Conservation (phyloP, 2,888 invertebrate genomes). For the Venustoraphidia nigricollis region DNA sequence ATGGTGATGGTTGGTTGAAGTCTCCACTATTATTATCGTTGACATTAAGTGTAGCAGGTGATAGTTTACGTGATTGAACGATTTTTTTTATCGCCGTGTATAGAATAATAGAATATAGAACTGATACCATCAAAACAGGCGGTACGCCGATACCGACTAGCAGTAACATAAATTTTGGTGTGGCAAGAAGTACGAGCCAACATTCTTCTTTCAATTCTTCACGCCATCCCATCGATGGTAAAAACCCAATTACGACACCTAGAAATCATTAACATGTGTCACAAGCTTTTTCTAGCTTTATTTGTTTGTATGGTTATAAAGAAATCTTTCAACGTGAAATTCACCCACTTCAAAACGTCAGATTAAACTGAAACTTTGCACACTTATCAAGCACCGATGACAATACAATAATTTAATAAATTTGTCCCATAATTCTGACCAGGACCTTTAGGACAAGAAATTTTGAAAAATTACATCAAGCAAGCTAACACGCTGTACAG, state of each 20-base stretch:
- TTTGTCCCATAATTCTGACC: too few relatives aligned
- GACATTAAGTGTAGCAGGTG: conserved; percentile 14
- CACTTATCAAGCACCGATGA: too few relatives aligned
- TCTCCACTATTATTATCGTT: conserved; percentile 15
- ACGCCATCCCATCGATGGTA: conserved; percentile 42
- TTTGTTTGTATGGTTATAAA: too few relatives aligned
- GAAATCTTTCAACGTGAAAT: too few relatives aligned
- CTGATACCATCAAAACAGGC: conserved; percentile 29
- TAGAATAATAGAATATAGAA: conserved; percentile 42
- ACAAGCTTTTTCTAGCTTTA: too few relatives aligned
- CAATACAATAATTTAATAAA: too few relatives aligned
- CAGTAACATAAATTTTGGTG: conserved; percentile 35
- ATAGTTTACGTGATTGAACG: conserved; percentile 27
- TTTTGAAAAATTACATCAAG: too few relatives aligned
- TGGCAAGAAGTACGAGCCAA: conserved; percentile 40
- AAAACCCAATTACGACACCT: conserved; percentile 38
- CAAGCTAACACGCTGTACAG: too few relatives aligned
- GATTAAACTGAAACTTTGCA: too few relatives aligned
- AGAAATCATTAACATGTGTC: conserved; percentile 25
- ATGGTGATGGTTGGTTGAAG: conserved; percentile 19
- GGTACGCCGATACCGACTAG: conserved; percentile 38
- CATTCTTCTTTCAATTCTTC: conserved; percentile 33
- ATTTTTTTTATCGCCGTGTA: conserved; percentile 39
- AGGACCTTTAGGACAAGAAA: too few relatives aligned
- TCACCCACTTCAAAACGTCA: too few relatives aligned